Percentiles rank a stretch among this genome's conserved stretches.
These are phyloP conservation scores for Ophiodon elongatus DNA, from an alignment of 2,113 vertebrate species.

Conservation along the genomic window DNA sequence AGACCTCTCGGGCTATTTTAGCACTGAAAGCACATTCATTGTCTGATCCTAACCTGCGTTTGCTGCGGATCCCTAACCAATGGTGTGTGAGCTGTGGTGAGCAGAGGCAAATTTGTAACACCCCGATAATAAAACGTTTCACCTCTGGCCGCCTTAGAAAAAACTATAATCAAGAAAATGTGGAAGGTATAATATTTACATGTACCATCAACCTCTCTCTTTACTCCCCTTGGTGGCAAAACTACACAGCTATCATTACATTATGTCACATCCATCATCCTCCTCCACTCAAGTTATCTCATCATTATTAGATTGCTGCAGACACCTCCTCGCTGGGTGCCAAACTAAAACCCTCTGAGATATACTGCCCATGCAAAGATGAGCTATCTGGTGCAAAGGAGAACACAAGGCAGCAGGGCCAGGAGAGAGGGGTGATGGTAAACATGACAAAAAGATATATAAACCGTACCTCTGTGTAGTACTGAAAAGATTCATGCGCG, in stretches of 20 bases:
- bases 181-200: constrained; percentile 54
- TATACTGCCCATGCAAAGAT: constrained; percentile 55
- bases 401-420: not conserved
- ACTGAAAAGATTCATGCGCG: constrained; percentile 52
- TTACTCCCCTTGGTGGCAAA: constrained; percentile 69
- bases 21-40: constrained; percentile 27
- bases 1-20: constrained; percentile 50
- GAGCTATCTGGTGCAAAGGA: constrained; percentile 14
- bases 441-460: constrained; percentile 13
- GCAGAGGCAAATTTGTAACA: constrained; percentile 34
- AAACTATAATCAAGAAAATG: constrained; percentile 52
- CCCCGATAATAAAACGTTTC: constrained; percentile 50
- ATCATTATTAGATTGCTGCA: constrained; percentile 78
- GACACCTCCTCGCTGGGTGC: constrained; percentile 72
- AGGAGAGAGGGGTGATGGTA: not conserved
- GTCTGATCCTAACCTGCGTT: constrained; percentile 40
- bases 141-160: constrained; percentile 55
- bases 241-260: constrained; percentile 74
- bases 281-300: constrained; percentile 79
- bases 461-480: constrained; percentile 75
- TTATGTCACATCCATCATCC: constrained; percentile 79
- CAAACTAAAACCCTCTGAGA: constrained; percentile 67
- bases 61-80: constrained; percentile 36
- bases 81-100: constrained; percentile 18
- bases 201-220: constrained; percentile 64